These are phyloP conservation scores for Ranitomeya imitator DNA, from an alignment of 2,113 vertebrate genomes.

Conservation along the genomic window DNA sequence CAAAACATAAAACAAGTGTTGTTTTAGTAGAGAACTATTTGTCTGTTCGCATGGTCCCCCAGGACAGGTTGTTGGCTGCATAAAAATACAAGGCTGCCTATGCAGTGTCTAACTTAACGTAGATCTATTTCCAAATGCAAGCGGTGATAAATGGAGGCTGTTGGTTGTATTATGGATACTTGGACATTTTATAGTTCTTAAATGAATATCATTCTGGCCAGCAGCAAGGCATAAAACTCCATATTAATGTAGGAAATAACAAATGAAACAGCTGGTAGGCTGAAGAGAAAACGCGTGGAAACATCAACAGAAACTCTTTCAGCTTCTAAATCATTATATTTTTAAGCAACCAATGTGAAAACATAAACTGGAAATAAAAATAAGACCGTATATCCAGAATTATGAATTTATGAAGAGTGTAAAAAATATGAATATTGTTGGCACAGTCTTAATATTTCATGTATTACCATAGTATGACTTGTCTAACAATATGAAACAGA, in stretches of 20 bases:
- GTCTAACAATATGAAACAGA: background rate
- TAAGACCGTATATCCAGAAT: background rate
- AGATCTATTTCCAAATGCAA: background rate
- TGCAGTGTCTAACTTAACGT: constrained; percentile 5
- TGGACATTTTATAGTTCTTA: constrained; percentile 19
- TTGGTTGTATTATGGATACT: constrained; percentile 2
- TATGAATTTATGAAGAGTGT: background rate
- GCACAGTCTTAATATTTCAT: constrained; percentile 1
- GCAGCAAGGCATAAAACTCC: constrained; percentile 11
- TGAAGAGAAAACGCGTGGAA: background rate
- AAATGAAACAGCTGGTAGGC: constrained; percentile 10
- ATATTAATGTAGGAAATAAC: constrained; percentile 4
- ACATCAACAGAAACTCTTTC: background rate
- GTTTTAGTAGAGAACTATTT: background rate
- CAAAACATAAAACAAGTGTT: background rate
- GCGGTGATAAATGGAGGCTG: background rate
- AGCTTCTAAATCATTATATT: background rate
- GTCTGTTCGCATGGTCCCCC: background rate
- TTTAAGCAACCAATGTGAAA: background rate
- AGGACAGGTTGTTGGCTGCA: background rate
- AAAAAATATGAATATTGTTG: background rate
- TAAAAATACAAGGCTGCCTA: background rate
- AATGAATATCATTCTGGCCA: constrained; percentile 7
- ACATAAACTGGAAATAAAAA: background rate
- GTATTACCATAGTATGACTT: constrained; percentile 8